These are phyloP conservation scores for Garra rufa DNA, from an alignment of 2,113 vertebrate species.

Conservation along the genomic window DNA sequence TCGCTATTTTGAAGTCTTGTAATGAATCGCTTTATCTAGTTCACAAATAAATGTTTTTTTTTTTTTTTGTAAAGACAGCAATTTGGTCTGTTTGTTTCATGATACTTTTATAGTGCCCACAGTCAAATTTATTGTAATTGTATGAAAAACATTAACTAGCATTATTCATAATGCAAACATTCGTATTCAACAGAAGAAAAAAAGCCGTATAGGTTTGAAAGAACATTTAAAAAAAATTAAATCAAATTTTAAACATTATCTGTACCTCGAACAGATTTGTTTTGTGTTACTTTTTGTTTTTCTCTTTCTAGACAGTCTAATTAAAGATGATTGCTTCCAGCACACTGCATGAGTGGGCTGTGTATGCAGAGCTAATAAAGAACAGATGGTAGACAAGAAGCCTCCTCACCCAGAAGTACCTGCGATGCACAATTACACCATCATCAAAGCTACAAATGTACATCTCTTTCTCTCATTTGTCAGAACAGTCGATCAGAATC, in stretches of 20 bases:
- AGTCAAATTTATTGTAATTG: not conserved
- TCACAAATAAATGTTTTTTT: not conserved
- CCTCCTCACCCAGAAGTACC: not conserved
- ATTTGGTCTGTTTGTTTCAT: not conserved
- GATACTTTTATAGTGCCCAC: not conserved
- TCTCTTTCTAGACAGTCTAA: conserved; percentile 19
- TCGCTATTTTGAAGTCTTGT: not conserved
- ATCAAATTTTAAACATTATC: not conserved
- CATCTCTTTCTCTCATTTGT: not conserved
- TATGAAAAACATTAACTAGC: not conserved
- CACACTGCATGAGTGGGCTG: conserved; percentile 22
- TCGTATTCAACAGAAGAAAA: not conserved
- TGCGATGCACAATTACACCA: conserved; percentile 2
- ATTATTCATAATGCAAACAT: not conserved
- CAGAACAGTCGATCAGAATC: not conserved
- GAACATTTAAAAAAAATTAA: not conserved
- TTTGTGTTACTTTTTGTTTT: not conserved
- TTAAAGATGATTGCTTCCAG: conserved; percentile 36
- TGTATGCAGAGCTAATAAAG: conserved; percentile 37
- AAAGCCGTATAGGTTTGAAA: not conserved
- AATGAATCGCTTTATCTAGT: not conserved
- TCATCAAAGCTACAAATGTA: not conserved
- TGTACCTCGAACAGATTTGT: not conserved
- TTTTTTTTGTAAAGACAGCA: not conserved
- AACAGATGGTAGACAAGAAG: conserved; percentile 45